Evolutionary conservation across 2,888 invertebrate genomes (phyloP).

Genomic region (Sphinx pinastri): DNA sequence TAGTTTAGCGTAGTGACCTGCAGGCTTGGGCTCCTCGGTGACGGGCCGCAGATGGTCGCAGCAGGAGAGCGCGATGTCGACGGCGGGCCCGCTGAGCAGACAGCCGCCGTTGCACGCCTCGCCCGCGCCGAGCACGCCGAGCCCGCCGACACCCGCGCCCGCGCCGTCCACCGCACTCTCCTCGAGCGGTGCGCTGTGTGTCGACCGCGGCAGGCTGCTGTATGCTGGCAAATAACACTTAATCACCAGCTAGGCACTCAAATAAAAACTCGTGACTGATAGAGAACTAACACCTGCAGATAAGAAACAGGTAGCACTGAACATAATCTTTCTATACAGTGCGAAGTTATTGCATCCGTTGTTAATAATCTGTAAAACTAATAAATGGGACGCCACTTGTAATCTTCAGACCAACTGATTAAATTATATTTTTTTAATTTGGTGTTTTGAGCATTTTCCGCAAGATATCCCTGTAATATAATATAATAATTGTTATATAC

Average conservation of each 20-base stretch:
- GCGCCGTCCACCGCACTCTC: constrained; percentile 59
- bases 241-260: background rate
- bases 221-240: constrained; percentile 83
- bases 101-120: constrained; percentile 80
- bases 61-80: constrained; percentile 83
- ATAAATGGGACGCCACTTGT: no score
- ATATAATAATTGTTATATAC: no score
- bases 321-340: no score
- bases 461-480: no score
- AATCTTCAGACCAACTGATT: background rate
- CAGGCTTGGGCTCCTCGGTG: constrained; percentile 83
- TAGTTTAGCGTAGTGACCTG: constrained; percentile 12
- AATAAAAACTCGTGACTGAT: background rate
- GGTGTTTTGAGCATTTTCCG: no score
- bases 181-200: constrained; percentile 89
- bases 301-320: no score
- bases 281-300: no score
- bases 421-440: background rate
- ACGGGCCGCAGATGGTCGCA: constrained; percentile 88
- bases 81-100: constrained; percentile 79
- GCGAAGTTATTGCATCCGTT: no score
- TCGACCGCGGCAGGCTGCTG: constrained; percentile 93
- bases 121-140: constrained; percentile 37
- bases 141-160: constrained; percentile 43
- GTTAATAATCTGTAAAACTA: no score